Base-by-base conservation (phyloP, 2,888 invertebrate genomes). In the Heliconius sara region DNA sequence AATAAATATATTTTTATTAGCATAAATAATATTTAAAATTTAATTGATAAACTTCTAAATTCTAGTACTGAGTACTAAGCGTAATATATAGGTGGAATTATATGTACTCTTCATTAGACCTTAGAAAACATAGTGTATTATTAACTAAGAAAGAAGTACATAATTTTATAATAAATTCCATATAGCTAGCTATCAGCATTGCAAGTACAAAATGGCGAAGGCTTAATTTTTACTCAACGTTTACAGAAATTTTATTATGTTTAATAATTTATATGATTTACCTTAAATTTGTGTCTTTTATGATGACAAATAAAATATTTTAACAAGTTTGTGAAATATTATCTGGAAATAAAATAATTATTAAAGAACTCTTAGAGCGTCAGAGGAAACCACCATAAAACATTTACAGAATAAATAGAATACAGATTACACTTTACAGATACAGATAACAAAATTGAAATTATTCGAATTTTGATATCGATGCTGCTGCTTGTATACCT, bases 191-290 rank as follows among this genome's bases (percentile, higher is more conserved):
- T 52, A 52, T 73, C 27, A 57, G 43, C 74, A 72, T 66, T 70
- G 39, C 43, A 30, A 74, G 63, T 74, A 82, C 84, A 84, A 84
- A 83, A 84, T 84, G 84, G 84, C 84, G 84, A 79, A 25, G 39
- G 6, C 43, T 22, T 27, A 43, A 27, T 75, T 65, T 4, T n/a
- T 60, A 60, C 73, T 57, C 5, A n/a, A 73, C 13, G 73, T 60
- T 57, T 73, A 13, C 60, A 72, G 68, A 57, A 10, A 34, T 34
- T 30, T 72, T n/a, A 57, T 13, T 30, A 72, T n/a, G 12, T 39
- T 60, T 57, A 7, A 25, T 39, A 60, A 60, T 30, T n/a, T 16
- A 73, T 60, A 16, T 25, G 5, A 39, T 34, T 73, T 73, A 73
- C 73, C 73, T 73, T 73, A 70, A 16, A 47, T 73, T 60, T n/a